phyloP scores from a whole-genome alignment of 1,140 invertebrate genomes.

The Mizuhopecten yessoensis region DNA sequence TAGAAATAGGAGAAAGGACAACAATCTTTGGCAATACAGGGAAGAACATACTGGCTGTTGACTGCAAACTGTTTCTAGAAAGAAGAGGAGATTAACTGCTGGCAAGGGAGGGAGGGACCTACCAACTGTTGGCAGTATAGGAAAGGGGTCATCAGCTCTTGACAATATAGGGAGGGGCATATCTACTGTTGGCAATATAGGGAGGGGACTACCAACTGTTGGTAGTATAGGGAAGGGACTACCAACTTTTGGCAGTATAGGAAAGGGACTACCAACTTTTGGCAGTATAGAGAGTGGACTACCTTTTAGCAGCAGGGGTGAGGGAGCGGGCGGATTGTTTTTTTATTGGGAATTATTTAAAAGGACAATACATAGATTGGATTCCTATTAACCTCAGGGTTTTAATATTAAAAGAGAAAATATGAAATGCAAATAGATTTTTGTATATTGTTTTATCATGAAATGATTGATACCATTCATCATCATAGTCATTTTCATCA shows the following conservation, averaged over 20 bases:
- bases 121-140: too few species aligned
- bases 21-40: too few species aligned
- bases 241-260: not conserved
- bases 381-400: conserved; percentile 30
- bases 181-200: too few species aligned
- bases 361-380: not conserved
- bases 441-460: conserved; percentile 29
- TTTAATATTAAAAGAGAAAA: conserved; percentile 17
- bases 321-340: not conserved
- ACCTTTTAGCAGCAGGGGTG: not conserved
- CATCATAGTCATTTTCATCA: conserved; percentile 1
- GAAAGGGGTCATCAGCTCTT: too few species aligned
- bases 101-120: too few species aligned
- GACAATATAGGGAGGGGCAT: too few species aligned
- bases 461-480: conserved; percentile 8
- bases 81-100: too few species aligned
- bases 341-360: not conserved
- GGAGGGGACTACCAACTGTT: too few species aligned
- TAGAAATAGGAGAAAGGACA: too few species aligned
- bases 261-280: not conserved
- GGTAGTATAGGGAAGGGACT: too few species aligned
- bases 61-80: too few species aligned
- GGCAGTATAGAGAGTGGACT: not conserved
- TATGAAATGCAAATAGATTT: not conserved
- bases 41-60: too few species aligned